Conservation (phyloP, 2,113 vertebrate genomes). For the Beaufortia kweichowensis region DNA sequence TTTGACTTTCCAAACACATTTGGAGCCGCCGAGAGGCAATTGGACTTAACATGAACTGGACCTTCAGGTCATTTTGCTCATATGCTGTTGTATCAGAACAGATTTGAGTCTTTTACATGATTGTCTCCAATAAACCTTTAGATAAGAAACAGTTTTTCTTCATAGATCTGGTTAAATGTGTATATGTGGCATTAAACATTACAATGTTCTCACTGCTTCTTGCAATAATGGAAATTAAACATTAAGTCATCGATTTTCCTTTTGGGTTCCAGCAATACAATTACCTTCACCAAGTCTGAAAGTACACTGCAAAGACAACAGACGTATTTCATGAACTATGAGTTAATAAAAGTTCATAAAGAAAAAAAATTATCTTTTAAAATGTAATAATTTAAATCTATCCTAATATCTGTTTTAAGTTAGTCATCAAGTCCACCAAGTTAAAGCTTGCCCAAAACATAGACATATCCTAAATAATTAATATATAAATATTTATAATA, state of each 20-base stretch:
- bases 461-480: no score
- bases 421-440: no score
- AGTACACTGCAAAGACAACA: neutral
- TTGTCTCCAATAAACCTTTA: conserved; percentile 34
- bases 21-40: conserved; percentile 38
- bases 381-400: no score
- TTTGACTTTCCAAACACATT: conserved; percentile 50
- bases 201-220: neutral
- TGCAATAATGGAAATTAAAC: neutral
- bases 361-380: no score
- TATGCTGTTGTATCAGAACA: neutral
- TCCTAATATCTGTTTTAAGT: no score
- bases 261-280: neutral
- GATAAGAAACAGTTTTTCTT: conserved; percentile 7
- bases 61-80: conserved; percentile 31
- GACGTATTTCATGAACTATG: neutral
- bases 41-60: conserved; percentile 22
- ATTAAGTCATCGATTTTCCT: neutral
- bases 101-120: conserved; percentile 38
- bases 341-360: neutral
- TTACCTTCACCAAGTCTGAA: neutral
- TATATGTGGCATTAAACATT: neutral
- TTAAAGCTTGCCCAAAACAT: no score
- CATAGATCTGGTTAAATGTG: neutral
- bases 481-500: no score